Evolutionary conservation across 2,797 vertebrate species (phyloP).

Genomic region (Sebastes umbrosus): DNA sequence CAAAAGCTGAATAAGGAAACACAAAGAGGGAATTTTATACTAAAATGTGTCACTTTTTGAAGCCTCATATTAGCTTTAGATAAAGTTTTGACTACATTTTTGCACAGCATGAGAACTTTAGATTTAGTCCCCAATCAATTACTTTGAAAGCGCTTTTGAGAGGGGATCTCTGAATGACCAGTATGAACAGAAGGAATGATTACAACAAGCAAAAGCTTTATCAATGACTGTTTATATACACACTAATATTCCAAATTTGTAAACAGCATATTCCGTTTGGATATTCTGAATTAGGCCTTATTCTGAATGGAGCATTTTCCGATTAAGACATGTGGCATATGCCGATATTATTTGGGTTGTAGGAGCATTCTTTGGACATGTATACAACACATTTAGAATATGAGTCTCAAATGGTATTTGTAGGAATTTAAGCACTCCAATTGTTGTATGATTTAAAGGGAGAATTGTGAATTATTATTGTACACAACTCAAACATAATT

Average conservation of each 20-base stretch:
- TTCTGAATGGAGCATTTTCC: neutral
- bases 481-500: too few relatives aligned
- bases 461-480: too few relatives aligned
- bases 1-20: neutral
- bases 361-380: too few relatives aligned
- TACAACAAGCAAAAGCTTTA: neutral
- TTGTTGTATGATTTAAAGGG: too few relatives aligned
- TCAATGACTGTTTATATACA: neutral
- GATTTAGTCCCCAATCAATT: rapidly evolving
- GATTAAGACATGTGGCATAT: too few relatives aligned
- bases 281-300: neutral
- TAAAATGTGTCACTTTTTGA: neutral
- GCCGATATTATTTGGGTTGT: too few relatives aligned
- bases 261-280: neutral
- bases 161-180: neutral
- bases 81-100: neutral
- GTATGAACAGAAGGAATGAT: too few relatives aligned
- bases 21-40: neutral
- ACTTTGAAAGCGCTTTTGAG: neutral
- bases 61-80: neutral
- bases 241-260: neutral
- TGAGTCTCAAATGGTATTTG: too few relatives aligned
- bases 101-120: neutral
- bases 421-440: too few relatives aligned
- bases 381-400: too few relatives aligned